Evolutionary conservation across 1,140 invertebrate genomes (phyloP).

Genomic region (Geopemphigus sp.): DNA sequence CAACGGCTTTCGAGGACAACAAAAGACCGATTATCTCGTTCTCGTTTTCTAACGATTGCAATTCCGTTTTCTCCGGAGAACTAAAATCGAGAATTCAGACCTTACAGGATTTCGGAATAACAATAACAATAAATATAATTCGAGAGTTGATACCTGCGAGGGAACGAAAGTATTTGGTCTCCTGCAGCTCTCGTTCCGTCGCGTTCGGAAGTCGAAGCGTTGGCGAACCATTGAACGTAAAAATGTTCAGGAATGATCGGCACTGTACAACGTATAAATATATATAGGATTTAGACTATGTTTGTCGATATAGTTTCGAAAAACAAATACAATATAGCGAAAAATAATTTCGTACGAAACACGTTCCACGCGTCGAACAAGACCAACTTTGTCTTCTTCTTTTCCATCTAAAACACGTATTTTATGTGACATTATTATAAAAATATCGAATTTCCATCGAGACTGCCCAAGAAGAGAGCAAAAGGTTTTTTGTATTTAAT

Average conservation of each 20-base stretch:
- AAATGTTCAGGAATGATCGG: slow-evolving; percentile 43
- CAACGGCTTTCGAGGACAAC: slow-evolving; percentile 81
- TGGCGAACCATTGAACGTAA: slow-evolving; percentile 21
- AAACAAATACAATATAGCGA: no score
- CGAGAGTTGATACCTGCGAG: not conserved
- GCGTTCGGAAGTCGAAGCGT: not conserved
- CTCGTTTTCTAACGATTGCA: slow-evolving; percentile 51
- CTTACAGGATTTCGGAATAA: no score
- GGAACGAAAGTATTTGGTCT: not conserved
- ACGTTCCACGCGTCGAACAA: no score
- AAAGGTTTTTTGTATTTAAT: no score
- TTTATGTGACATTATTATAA: no score
- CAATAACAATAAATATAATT: not conserved
- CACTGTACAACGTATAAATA: not conserved
- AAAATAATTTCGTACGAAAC: no score
- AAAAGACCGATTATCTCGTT: slow-evolving; percentile 74
- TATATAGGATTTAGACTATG: no score
- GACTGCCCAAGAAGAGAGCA: no score
- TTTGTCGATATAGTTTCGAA: no score
- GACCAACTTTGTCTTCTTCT: no score
- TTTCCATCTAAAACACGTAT: no score
- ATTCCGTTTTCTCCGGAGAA: slow-evolving; percentile 40
- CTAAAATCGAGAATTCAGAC: not conserved
- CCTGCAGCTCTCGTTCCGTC: not conserved
- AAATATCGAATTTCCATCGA: no score